A percentile compares a stretch with the other conserved stretches of the same genome.
These are phyloP conservation scores for Tryphoninae sp. DNA, from an alignment of 2,888 invertebrate genomes.

Conservation along the genomic window DNA sequence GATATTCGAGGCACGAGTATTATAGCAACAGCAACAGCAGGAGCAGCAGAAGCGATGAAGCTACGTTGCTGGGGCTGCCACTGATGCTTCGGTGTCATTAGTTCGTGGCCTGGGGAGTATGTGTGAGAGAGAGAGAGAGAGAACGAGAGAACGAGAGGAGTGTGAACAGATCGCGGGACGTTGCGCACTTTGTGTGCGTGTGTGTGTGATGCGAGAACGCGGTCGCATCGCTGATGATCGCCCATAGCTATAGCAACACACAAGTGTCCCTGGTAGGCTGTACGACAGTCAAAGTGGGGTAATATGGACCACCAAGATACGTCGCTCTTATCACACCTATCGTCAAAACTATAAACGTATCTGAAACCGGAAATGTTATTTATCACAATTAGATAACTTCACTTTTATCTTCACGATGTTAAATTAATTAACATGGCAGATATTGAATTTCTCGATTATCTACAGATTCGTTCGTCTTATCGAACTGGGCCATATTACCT, in stretches of 20 bases:
- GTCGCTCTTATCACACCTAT: not conserved
- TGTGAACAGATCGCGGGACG: constrained; percentile 63
- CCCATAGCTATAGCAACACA: constrained; percentile 34
- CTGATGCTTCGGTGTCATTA: constrained; percentile 68
- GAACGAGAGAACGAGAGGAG: constrained; percentile 31
- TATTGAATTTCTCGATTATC: too few relatives aligned
- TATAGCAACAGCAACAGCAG: constrained; percentile 65
- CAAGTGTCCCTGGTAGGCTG: not conserved
- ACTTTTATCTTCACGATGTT: too few relatives aligned
- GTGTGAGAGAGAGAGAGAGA: constrained; percentile 38
- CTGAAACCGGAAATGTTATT: too few relatives aligned
- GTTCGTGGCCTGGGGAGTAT: constrained; percentile 64
- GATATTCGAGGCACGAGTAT: constrained; percentile 80
- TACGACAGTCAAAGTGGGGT: not conserved
- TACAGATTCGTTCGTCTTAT: not conserved
- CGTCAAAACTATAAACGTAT: too few relatives aligned
- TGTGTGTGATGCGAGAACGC: constrained; percentile 50
- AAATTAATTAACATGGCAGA: too few relatives aligned
- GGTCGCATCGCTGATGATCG: constrained; percentile 62
- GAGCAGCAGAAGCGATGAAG: constrained; percentile 49
- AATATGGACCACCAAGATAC: not conserved
- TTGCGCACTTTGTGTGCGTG: constrained; percentile 43
- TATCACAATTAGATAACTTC: too few relatives aligned
- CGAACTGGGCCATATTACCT: not conserved
- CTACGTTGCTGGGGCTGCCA: constrained; percentile 50